Evolutionary conservation across 2,888 invertebrate species (phyloP), one percentile per base, ranked within the genome.

Genomic region (Cheilosia soror): DNA sequence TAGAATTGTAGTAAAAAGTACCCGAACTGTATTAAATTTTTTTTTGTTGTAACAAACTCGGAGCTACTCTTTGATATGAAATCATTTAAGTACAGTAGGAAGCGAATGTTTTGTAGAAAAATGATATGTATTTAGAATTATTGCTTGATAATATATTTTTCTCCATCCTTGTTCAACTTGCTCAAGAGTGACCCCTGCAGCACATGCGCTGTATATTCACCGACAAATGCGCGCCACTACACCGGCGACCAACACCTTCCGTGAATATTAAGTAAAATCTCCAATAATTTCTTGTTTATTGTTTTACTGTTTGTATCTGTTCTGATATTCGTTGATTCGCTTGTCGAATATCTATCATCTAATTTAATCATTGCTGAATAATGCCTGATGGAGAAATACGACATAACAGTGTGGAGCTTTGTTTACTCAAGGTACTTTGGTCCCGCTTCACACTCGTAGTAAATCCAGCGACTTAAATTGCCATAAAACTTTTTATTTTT

Each of bases 181-280:
- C n/a, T n/a, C n/a, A n/a, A n/a, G n/a, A n/a, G n/a, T n/a, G n/a
- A n/a, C n/a, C n/a, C n/a, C n/a, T n/a, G n/a, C n/a, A n/a, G n/a
- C n/a, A n/a, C n/a, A n/a, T n/a, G n/a, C n/a, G n/a, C n/a, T n/a
- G n/a, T n/a, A n/a, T n/a, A n/a, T n/a, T n/a, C n/a, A n/a, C n/a
- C n/a, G n/a, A n/a, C n/a, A n/a, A n/a, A n/a, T n/a, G n/a, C n/a
- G n/a, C n/a, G n/a, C n/a, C 51, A 13, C 27, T 31, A 27, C 11
- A 15, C 33, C 63, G 31, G 15, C 66, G 40, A n/a, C 78, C 80
- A 20, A 53, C 7, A 62, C 68, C 44, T 37, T 40, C 44, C 58
- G 31, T 60, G 78, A 83, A 83, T 83, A 69, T 49, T 4, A 60
- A 78, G 78, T 78, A 44, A 40, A 15, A 65, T 71, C 60, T 7